These are phyloP conservation scores for Triops cancriformis DNA, from an alignment of 1,140 invertebrate species.

Conservation along the genomic window DNA sequence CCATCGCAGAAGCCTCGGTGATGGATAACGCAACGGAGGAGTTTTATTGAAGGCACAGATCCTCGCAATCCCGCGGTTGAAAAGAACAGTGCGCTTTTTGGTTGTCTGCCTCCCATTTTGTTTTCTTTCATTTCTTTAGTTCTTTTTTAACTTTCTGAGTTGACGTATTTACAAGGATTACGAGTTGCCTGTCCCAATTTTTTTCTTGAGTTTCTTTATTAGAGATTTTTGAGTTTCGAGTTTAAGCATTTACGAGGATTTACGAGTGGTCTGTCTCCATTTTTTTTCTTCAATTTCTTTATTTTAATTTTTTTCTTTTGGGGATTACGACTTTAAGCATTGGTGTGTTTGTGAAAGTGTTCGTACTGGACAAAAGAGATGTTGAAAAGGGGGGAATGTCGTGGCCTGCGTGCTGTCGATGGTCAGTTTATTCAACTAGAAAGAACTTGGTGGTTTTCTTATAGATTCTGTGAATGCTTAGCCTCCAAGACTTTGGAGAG, in stretches of 20 bases:
- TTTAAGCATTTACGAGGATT: too few species aligned
- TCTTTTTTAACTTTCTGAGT: too few species aligned
- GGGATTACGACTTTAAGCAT: too few species aligned
- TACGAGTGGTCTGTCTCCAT: neutral
- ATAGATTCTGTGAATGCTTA: neutral
- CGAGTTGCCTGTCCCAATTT: too few species aligned
- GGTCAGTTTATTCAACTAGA: neutral
- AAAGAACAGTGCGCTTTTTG: neutral
- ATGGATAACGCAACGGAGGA: neutral
- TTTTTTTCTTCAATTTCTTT: neutral
- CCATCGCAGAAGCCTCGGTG: neutral
- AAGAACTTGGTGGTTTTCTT: neutral
- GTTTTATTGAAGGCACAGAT: constrained; percentile 5
- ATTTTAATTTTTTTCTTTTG: too few species aligned
- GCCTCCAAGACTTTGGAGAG: neutral
- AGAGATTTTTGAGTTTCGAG: too few species aligned
- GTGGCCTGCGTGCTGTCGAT: neutral
- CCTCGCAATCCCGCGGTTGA: neutral
- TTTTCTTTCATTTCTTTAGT: too few species aligned
- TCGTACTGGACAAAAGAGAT: too few species aligned
- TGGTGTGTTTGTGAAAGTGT: too few species aligned
- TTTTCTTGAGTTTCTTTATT: too few species aligned
- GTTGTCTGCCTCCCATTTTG: neutral
- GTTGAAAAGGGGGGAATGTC: neutral
- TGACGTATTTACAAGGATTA: too few species aligned